Conservation (phyloP, 2,797 vertebrate species). For the Oryzias sinensis region DNA sequence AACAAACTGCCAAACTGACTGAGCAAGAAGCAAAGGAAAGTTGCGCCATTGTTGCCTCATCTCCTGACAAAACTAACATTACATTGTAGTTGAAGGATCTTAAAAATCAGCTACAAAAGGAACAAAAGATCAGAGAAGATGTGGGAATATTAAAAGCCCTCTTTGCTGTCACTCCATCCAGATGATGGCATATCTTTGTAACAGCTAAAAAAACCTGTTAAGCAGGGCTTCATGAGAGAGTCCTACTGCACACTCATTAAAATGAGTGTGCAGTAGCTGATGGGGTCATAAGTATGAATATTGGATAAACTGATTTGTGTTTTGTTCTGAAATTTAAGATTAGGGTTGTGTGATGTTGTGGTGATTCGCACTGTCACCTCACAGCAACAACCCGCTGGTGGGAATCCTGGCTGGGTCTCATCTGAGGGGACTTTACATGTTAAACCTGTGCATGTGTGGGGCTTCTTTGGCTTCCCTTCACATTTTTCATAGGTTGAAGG, state of each 20-base stretch:
- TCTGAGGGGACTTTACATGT: too few relatives aligned
- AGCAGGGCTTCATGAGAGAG: constrained; percentile 7
- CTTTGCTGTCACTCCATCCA: constrained; percentile 41
- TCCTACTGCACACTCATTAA: constrained; percentile 4
- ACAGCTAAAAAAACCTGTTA: constrained; percentile 35
- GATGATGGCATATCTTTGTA: constrained; percentile 52
- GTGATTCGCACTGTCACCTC: too few relatives aligned
- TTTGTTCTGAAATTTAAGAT: too few relatives aligned
- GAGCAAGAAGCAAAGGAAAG: constrained; percentile 18
- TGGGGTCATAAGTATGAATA: too few relatives aligned
- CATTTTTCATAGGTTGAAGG: too few relatives aligned
- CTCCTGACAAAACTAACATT: constrained; percentile 38
- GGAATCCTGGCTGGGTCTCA: too few relatives aligned
- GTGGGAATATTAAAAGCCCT: constrained; percentile 39
- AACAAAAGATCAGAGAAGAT: constrained; percentile 47
- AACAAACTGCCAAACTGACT: constrained; percentile 4
- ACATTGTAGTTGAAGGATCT: constrained; percentile 29
- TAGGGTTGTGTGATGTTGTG: too few relatives aligned
- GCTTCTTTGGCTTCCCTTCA: too few relatives aligned
- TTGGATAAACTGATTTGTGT: too few relatives aligned
- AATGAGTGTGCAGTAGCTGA: constrained; percentile 19
- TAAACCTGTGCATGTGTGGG: too few relatives aligned
- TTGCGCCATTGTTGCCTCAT: constrained; percentile 54
- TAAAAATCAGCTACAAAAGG: constrained; percentile 44
- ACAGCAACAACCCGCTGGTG: too few relatives aligned